These are phyloP conservation scores for Drosophila pallidifrons DNA, from an alignment of 1,140 invertebrate genomes.

Conservation along the genomic window DNA sequence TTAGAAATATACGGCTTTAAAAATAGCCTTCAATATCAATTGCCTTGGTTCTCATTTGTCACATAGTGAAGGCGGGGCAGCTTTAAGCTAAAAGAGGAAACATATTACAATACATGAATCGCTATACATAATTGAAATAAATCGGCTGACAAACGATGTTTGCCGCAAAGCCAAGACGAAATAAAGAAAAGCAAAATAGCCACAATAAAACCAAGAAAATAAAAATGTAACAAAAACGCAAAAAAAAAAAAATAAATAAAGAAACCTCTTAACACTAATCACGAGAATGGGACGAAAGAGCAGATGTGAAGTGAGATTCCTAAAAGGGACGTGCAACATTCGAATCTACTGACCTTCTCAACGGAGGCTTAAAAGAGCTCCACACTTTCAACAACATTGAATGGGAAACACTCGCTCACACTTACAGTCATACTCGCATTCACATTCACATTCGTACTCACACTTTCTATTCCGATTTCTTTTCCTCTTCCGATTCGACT, in stretches of 20 bases:
- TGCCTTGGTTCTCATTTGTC: not conserved
- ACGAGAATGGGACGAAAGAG: slow-evolving; percentile 26
- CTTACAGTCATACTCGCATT: not conserved
- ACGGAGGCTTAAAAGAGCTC: slow-evolving; percentile 21
- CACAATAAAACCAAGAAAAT: slow-evolving; percentile 30
- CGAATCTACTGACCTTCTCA: slow-evolving; percentile 30
- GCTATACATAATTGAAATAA: slow-evolving; percentile 74
- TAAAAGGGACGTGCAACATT: slow-evolving; percentile 9
- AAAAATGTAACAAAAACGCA: slow-evolving; percentile 37
- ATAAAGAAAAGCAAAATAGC: slow-evolving; percentile 45
- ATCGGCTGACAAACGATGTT: slow-evolving; percentile 74
- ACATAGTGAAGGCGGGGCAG: not conserved
- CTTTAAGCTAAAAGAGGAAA: slow-evolving; percentile 13
- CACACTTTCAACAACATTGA: slow-evolving; percentile 20
- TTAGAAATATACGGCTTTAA: not conserved
- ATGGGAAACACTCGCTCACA: slow-evolving; percentile 14
- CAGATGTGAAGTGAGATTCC: not conserved
- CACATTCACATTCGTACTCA: slow-evolving; percentile 33
- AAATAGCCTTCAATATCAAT: not conserved
- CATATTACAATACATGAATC: slow-evolving; percentile 41
- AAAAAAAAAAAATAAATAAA: slow-evolving; percentile 31
- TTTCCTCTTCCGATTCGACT: slow-evolving; percentile 62
- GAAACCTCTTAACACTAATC: slow-evolving; percentile 73
- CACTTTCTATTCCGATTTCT: slow-evolving; percentile 60
- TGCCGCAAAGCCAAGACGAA: slow-evolving; percentile 19